Conservation (phyloP, 1,140 invertebrate genomes). For the Sycophila sp. region DNA sequence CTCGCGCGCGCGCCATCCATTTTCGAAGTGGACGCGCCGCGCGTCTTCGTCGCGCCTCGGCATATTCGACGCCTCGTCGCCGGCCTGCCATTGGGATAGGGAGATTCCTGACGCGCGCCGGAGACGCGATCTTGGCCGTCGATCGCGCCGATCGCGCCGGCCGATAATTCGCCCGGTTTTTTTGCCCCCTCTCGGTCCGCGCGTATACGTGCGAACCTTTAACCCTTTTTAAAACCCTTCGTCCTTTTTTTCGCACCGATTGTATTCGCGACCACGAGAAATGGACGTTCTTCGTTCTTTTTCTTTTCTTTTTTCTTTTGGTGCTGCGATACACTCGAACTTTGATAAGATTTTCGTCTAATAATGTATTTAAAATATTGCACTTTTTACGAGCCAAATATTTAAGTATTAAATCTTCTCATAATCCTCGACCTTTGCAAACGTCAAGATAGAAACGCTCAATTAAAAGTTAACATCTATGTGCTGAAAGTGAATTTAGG, state of each 20-base stretch:
- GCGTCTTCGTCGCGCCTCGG: not conserved
- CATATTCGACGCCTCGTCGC: slow-evolving; percentile 19
- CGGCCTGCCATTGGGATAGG: not conserved
- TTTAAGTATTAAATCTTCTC: no score
- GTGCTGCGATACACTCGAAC: no score
- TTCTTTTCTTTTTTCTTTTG: no score
- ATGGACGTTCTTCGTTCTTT: no score
- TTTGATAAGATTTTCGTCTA: no score
- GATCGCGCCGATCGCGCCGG: slow-evolving; percentile 29
- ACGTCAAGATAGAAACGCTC: not conserved
- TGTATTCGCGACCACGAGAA: not conserved
- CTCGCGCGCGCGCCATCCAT: slow-evolving; percentile 27
- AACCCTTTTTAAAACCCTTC: no score
- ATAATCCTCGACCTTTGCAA: not conserved
- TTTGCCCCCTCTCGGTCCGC: not conserved
- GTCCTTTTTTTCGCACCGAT: not conserved
- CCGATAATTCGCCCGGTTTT: slow-evolving; percentile 24
- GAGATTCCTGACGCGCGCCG: slow-evolving; percentile 14
- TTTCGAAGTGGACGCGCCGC: slow-evolving; percentile 13
- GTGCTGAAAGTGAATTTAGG: slow-evolving; percentile 32
- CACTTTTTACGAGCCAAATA: no score
- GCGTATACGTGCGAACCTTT: slow-evolving; percentile 19
- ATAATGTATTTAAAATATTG: no score
- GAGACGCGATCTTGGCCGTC: slow-evolving; percentile 15
- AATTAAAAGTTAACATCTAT: slow-evolving; percentile 14